Conservation (phyloP, 1,140 invertebrate species). For the Tribolium madens region DNA sequence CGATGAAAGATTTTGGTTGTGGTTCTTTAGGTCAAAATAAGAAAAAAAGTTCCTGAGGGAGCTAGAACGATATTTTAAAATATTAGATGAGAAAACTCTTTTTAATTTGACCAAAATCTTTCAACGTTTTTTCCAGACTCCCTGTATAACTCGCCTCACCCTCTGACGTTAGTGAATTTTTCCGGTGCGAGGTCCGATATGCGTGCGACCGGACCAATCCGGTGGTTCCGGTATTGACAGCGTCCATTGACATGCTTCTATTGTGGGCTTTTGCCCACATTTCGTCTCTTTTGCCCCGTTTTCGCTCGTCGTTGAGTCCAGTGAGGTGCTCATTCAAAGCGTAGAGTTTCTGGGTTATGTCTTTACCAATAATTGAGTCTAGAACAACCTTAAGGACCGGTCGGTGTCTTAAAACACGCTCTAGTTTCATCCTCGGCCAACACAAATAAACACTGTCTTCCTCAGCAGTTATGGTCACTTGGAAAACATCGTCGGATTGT, state of each 20-base stretch:
- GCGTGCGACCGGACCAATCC: slow-evolving; percentile 77
- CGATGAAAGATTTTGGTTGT: no score
- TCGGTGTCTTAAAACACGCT: slow-evolving; percentile 78
- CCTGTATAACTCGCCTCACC: no score
- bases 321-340: slow-evolving; percentile 80
- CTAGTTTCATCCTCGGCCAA: slow-evolving; percentile 80
- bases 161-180: slow-evolving; percentile 53
- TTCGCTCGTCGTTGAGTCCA: slow-evolving; percentile 66
- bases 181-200: slow-evolving; percentile 69
- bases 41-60: no score
- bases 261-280: slow-evolving; percentile 69
- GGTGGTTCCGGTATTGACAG: slow-evolving; percentile 81
- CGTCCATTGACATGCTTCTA: slow-evolving; percentile 80
- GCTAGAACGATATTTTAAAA: no score
- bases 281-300: slow-evolving; percentile 63
- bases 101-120: no score
- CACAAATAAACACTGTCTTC: slow-evolving; percentile 82
- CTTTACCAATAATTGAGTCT: slow-evolving; percentile 84
- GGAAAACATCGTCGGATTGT: slow-evolving; percentile 81
- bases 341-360: slow-evolving; percentile 88
- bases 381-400: slow-evolving; percentile 80
- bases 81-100: no score
- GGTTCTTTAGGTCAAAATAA: no score
- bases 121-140: no score
- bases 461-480: slow-evolving; percentile 86